Base-by-base conservation (phyloP, 2,113 vertebrate species). In the Fregata magnificens region DNA sequence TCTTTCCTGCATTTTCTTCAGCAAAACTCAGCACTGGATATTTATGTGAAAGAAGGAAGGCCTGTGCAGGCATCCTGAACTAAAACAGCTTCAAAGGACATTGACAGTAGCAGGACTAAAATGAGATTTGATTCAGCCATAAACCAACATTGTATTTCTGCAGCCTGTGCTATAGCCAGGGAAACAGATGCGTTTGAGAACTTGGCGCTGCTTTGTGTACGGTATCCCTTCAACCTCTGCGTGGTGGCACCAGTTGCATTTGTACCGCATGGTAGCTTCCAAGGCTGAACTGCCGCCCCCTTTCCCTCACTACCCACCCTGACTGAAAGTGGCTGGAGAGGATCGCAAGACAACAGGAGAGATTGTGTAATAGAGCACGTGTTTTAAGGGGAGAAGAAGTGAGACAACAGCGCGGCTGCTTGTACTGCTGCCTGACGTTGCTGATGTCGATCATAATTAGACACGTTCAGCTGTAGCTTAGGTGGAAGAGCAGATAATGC, bases 201-300 rank as follows among this genome's bases (percentile, higher is more conserved):
- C 67, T 53, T 4, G 4, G 36, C 0, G 0, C 42, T 73, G 45
- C 58, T 53, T 24, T 4, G 2, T 34, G 22, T 42, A 4, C 50
- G 36, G 63, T 5, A 5, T 53, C 59, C 50, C n/a, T 69, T 44
- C 4, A 2, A 4, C 28, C 31, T 70, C 58, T 78, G 31, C 17
- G 1, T 2, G 16, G 47, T 44, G 65, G 62, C 53, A 78, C 13
- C 8, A 1, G 45, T 66, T 44, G 26, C 18, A 0, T 38, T 67
- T 45, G 10, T 53, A 15, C 13, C 28, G 52, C 50, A 11, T 4
- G 24, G 36, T 40, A 32, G 32, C 34, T 77, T 69, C 40, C 17
- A 6, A 36, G n/a, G 36, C 45, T 85, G 73, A 80, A 10, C 24
- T 2, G 1, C 44, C 0, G 0, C 49, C 78, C 29, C 32, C 50